These are phyloP conservation scores for Cerastis leucographa DNA, from an alignment of 2,888 invertebrate species.

Conservation along the genomic window DNA sequence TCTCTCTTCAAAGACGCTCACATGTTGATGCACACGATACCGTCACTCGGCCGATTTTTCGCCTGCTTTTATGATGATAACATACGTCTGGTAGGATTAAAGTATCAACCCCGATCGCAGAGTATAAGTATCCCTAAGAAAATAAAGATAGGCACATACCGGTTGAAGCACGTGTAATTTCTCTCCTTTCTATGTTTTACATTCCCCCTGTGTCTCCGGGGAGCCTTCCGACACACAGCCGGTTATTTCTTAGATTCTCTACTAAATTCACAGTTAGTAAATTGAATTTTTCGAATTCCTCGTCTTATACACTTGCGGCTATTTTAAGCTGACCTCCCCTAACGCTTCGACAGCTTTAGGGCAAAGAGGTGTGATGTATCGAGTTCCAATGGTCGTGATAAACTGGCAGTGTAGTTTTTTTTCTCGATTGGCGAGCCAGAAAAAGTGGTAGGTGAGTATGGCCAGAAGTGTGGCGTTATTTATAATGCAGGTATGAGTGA, in stretches of 20 bases:
- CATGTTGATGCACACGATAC: no score
- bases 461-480: constrained; percentile 56
- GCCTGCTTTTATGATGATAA: neutral
- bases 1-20: no score
- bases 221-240: constrained; percentile 79
- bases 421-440: constrained; percentile 72
- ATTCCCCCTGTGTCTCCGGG: constrained; percentile 79
- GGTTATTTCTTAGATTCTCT: constrained; percentile 85
- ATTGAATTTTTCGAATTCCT: constrained; percentile 89
- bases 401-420: constrained; percentile 74
- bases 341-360: constrained; percentile 44
- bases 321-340: constrained; percentile 73
- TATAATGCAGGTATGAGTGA: constrained; percentile 68
- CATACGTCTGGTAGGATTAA: neutral
- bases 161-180: constrained; percentile 77
- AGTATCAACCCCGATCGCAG: constrained; percentile 24
- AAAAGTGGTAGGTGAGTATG: constrained; percentile 55
- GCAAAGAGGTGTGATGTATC: constrained; percentile 67
- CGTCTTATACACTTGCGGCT: constrained; percentile 73
- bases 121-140: constrained; percentile 46
- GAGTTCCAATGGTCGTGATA: constrained; percentile 69
- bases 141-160: constrained; percentile 69
- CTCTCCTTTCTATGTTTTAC: constrained; percentile 81
- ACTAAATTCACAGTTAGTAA: constrained; percentile 88
- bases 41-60: no score